A percentile compares a stretch with the other conserved stretches of the same genome.
phyloP scores from a whole-genome alignment of 1,140 invertebrate species.

The Centruroides sculpturatus region DNA sequence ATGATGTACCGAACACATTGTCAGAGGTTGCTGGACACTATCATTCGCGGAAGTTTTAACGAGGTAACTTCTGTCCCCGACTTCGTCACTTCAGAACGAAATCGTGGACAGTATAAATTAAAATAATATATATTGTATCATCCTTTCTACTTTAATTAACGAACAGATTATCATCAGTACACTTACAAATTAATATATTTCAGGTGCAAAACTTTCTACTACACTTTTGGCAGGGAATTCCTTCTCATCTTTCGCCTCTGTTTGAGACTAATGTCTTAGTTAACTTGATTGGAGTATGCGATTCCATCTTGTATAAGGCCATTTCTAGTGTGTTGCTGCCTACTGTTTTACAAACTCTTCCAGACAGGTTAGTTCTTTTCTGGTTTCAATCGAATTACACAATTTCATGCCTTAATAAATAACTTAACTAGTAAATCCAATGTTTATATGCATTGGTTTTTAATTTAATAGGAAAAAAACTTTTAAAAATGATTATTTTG shows the following conservation, averaged over 20 bases:
- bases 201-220: slow-evolving; percentile 38
- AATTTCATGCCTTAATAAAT: background rate
- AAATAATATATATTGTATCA: too few relatives aligned
- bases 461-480: background rate
- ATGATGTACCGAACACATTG: slow-evolving; percentile 42
- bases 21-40: slow-evolving; percentile 37
- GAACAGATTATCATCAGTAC: too few relatives aligned
- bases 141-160: too few relatives aligned
- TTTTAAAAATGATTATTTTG: too few relatives aligned
- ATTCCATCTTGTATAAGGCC: slow-evolving; percentile 38
- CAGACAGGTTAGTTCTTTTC: slow-evolving; percentile 20
- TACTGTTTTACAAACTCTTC: slow-evolving; percentile 31
- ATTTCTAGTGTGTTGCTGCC: slow-evolving; percentile 37
- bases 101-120: too few relatives aligned
- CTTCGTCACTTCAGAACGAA: background rate
- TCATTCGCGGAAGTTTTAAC: slow-evolving; percentile 38
- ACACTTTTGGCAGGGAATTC: slow-evolving; percentile 42
- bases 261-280: slow-evolving; percentile 31
- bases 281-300: slow-evolving; percentile 38
- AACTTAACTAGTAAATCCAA: background rate
- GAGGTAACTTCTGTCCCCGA: slow-evolving; percentile 26
- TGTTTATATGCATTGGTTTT: background rate
- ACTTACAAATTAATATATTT: background rate
- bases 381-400: background rate
- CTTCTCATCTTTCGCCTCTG: slow-evolving; percentile 33